A percentile compares a stretch with the other conserved stretches of the same genome.
These are phyloP conservation scores for Tetramorium bicarinatum DNA, from an alignment of 2,888 invertebrate genomes.

Conservation along the genomic window DNA sequence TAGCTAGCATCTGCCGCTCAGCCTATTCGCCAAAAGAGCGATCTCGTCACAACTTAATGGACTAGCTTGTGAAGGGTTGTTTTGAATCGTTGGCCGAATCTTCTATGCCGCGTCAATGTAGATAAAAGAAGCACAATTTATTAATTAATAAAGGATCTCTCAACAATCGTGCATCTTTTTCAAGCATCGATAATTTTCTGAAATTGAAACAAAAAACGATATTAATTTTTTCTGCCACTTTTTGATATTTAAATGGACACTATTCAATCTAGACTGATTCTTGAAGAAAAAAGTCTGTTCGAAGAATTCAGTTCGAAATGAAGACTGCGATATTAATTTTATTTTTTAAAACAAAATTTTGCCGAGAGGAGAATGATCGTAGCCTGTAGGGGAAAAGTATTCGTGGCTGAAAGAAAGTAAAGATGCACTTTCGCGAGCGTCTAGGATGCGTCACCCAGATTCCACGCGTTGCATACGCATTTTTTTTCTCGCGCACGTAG, in stretches of 20 bases:
- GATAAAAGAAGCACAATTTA: too few relatives aligned
- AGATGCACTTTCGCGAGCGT: not conserved
- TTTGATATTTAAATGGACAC: not conserved
- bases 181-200: not conserved
- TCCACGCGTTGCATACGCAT: slow-evolving; percentile 25
- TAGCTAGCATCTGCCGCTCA: too few relatives aligned
- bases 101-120: too few relatives aligned
- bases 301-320: not conserved
- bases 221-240: not conserved
- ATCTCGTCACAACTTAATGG: too few relatives aligned
- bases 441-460: slow-evolving; percentile 33
- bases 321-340: not conserved
- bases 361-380: not conserved
- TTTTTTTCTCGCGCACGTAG: not conserved
- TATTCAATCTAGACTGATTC: not conserved
- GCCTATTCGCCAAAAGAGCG: too few relatives aligned
- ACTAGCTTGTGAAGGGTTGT: too few relatives aligned
- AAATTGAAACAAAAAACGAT: not conserved
- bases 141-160: too few relatives aligned
- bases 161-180: not conserved
- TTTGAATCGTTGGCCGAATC: too few relatives aligned
- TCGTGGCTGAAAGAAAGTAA: slow-evolving; percentile 17
- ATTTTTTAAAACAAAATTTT: not conserved
- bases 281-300: not conserved
- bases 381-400: not conserved